Evolutionary conservation across 2,888 invertebrate species (phyloP).

Genomic region (Nipponacmea schrenckii): DNA sequence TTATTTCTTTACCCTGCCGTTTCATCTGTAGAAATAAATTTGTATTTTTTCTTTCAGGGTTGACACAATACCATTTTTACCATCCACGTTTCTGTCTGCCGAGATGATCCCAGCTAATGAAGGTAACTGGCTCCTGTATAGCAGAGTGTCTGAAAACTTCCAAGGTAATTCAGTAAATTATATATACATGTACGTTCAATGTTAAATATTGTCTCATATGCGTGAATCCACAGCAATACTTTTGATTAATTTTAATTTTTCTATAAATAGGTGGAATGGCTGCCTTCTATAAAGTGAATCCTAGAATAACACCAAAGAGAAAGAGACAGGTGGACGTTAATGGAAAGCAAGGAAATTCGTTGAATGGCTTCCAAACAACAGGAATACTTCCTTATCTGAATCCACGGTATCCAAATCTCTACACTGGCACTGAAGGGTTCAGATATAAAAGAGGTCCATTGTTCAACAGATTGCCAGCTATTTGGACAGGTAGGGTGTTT

Average conservation of each 20-base stretch:
- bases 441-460: too few relatives aligned
- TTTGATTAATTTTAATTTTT: too few relatives aligned
- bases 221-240: too few relatives aligned
- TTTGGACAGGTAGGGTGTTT: too few relatives aligned
- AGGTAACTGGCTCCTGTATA: neutral
- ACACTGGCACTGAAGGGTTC: too few relatives aligned
- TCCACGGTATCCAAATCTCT: too few relatives aligned
- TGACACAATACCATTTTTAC: conserved; percentile 10
- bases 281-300: conserved; percentile 28
- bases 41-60: neutral
- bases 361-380: neutral
- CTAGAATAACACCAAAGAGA: neutral
- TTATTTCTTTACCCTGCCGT: too few relatives aligned
- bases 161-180: neutral
- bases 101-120: neutral
- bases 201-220: too few relatives aligned
- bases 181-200: too few relatives aligned
- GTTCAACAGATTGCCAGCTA: too few relatives aligned
- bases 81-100: conserved; percentile 10
- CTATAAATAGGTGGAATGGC: conserved; percentile 35
- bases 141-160: conserved; percentile 1
- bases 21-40: too few relatives aligned
- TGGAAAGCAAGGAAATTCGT: neutral
- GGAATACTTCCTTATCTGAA: neutral
- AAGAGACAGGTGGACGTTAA: neutral